Conservation (phyloP, 2,888 invertebrate species). For the Hypsopygia costalis region DNA sequence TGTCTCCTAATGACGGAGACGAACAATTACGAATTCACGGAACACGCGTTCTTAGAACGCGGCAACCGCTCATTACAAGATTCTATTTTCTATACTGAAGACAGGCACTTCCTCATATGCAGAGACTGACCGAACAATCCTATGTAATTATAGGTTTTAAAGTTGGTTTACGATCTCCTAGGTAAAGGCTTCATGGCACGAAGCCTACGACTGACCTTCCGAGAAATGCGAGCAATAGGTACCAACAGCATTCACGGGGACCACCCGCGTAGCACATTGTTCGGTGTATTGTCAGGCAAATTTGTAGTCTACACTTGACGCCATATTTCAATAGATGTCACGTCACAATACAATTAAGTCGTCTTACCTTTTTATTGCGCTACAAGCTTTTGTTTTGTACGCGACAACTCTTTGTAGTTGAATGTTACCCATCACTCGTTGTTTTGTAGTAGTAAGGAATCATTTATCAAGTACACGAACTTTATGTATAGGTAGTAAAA, state of each 20-base stretch:
- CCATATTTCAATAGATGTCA: constrained; percentile 35
- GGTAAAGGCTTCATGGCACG: constrained; percentile 44
- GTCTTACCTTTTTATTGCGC: constrained; percentile 31
- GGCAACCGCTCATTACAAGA: constrained; percentile 25
- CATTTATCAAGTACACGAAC: too few species aligned
- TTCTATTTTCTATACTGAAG: constrained; percentile 22
- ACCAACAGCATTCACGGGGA: constrained; percentile 41
- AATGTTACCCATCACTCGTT: neutral
- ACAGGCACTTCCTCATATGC: constrained; percentile 40
- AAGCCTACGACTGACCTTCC: constrained; percentile 63
- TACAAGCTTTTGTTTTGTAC: constrained; percentile 22
- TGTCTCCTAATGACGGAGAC: neutral
- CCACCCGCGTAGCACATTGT: constrained; percentile 66
- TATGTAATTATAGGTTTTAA: constrained; percentile 54
- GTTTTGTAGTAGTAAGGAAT: too few species aligned
- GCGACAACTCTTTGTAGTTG: constrained; percentile 16
- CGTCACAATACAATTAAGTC: constrained; percentile 38
- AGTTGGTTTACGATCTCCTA: constrained; percentile 57
- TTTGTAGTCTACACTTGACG: constrained; percentile 39
- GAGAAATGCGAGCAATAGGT: constrained; percentile 51
- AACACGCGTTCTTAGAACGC: constrained; percentile 22
- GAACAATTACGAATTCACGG: constrained; percentile 5
- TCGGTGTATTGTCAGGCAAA: constrained; percentile 50
- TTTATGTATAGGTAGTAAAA: too few species aligned
- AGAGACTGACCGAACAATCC: constrained; percentile 30